These are phyloP conservation scores for Cotesia typhae DNA, from an alignment of 1,140 invertebrate genomes.

Conservation along the genomic window DNA sequence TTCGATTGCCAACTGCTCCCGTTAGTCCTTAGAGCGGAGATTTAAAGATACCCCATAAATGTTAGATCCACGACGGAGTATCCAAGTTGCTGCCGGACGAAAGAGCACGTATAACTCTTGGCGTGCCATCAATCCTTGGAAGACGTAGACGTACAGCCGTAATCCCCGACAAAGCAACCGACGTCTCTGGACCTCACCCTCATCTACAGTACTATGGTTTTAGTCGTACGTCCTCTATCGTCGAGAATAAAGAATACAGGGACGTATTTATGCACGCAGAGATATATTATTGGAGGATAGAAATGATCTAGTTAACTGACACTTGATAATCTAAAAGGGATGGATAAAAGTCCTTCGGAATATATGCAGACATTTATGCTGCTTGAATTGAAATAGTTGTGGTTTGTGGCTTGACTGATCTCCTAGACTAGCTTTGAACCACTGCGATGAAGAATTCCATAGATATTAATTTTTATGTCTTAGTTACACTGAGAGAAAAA, in stretches of 20 bases:
- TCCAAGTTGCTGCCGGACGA: slow-evolving; percentile 33
- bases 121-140: slow-evolving; percentile 53
- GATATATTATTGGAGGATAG: no score
- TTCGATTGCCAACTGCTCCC: slow-evolving; percentile 34
- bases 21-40: slow-evolving; percentile 42
- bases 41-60: slow-evolving; percentile 62
- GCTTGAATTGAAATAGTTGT: no score
- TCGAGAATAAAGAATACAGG: slow-evolving; percentile 9
- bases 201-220: slow-evolving; percentile 23
- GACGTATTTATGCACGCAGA: neutral
- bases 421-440: no score
- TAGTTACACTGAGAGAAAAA: no score
- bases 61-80: slow-evolving; percentile 48
- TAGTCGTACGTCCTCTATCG: slow-evolving; percentile 31
- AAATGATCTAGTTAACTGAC: no score
- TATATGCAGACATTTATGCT: no score
- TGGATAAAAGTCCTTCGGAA: no score
- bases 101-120: slow-evolving; percentile 39
- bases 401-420: no score
- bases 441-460: no score
- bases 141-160: slow-evolving; percentile 60
- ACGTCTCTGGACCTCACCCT: slow-evolving; percentile 48
- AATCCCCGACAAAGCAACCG: slow-evolving; percentile 56
- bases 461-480: no score
- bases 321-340: no score